These are phyloP conservation scores for Cololabis saira DNA, from an alignment of 2,113 vertebrate genomes.

Conservation along the genomic window DNA sequence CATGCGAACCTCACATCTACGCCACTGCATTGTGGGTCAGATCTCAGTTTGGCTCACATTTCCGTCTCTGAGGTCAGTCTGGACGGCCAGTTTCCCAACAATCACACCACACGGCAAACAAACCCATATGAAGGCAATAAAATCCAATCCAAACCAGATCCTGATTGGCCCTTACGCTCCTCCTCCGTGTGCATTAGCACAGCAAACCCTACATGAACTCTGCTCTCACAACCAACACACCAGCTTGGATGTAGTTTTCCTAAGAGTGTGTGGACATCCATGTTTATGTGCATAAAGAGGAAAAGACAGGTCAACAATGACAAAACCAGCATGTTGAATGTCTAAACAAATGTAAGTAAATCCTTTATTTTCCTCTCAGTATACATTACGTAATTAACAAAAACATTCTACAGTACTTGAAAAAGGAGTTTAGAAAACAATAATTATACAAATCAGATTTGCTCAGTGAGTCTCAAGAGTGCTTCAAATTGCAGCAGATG, in stretches of 20 bases:
- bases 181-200: slow-evolving; percentile 14
- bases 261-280: slow-evolving; percentile 13
- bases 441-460: slow-evolving; percentile 61
- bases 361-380: slow-evolving; percentile 66
- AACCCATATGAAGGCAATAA: slow-evolving; percentile 65
- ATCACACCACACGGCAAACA: slow-evolving; percentile 52
- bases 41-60: slow-evolving; percentile 58
- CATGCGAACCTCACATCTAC: slow-evolving; percentile 39
- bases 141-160: slow-evolving; percentile 60
- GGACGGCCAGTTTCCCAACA: slow-evolving; percentile 42
- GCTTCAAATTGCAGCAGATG: slow-evolving; percentile 30
- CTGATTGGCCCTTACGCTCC: slow-evolving; percentile 27
- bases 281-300: slow-evolving; percentile 1
- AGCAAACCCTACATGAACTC: slow-evolving; percentile 23
- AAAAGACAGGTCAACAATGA: slow-evolving; percentile 11
- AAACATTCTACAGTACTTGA: slow-evolving; percentile 72
- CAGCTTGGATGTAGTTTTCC: slow-evolving; percentile 7
- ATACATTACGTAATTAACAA: slow-evolving; percentile 58
- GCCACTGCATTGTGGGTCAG: slow-evolving; percentile 38
- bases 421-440: slow-evolving; percentile 62
- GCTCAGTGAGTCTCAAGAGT: slow-evolving; percentile 41
- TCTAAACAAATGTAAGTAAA: slow-evolving; percentile 53
- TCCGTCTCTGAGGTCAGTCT: slow-evolving; percentile 66
- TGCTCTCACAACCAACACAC: slow-evolving; percentile 23
- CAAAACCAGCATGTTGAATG: slow-evolving; percentile 6